Percentiles rank a stretch among this genome's conserved stretches.
Evolutionary conservation across 2,113 vertebrate species (phyloP).

Genomic region (Tragelaphus buxtoni): DNA sequence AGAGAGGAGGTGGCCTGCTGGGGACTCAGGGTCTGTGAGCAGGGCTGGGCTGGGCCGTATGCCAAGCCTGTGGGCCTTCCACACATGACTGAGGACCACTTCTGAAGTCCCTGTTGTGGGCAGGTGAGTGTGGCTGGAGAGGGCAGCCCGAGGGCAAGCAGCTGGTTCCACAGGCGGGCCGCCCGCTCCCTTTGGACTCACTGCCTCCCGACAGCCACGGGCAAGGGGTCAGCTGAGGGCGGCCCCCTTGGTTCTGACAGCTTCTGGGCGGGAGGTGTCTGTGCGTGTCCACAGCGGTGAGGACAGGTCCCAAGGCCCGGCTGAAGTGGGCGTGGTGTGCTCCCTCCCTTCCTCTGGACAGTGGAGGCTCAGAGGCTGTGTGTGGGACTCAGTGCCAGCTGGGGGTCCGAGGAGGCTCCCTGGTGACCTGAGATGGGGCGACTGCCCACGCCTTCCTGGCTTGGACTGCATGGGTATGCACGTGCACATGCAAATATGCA

Average conservation of each 20-base stretch:
- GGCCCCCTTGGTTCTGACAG: background rate
- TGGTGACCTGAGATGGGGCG: background rate
- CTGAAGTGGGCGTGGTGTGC: background rate
- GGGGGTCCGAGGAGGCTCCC: background rate
- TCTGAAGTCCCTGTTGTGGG: background rate
- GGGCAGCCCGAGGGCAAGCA: fast-evolving
- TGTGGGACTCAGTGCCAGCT: fast-evolving
- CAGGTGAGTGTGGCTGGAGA: background rate
- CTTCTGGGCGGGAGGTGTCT: background rate
- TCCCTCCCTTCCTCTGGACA: background rate
- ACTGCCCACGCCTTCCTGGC: background rate
- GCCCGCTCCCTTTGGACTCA: fast-evolving
- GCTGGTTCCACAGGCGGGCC: fast-evolving
- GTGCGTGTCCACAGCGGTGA: background rate
- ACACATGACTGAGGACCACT: fast-evolving
- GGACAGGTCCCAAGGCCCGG: background rate
- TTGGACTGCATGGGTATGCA: fast-evolving
- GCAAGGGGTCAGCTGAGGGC: background rate
- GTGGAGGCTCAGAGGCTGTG: background rate
- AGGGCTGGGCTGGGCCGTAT: fast-evolving
- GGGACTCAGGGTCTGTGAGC: too few relatives aligned
- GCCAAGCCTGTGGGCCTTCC: background rate
- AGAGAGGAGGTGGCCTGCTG: background rate
- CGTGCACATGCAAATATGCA: fast-evolving
- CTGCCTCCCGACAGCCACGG: fast-evolving